phyloP scores from a whole-genome alignment of 2,797 vertebrate species.

The Tinamus major region DNA sequence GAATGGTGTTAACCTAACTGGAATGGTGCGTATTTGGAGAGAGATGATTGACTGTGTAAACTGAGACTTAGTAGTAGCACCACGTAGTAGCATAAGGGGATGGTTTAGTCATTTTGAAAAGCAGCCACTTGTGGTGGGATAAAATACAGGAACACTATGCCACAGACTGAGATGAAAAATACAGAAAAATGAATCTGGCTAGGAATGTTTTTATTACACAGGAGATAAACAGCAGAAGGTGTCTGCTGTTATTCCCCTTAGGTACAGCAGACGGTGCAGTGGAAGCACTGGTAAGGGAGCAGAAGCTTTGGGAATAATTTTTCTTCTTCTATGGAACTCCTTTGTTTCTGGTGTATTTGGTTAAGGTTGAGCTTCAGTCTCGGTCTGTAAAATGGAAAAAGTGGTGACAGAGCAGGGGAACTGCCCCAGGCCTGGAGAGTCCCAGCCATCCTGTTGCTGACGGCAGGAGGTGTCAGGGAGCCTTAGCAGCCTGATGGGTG shows the following conservation, averaged over 20 bases:
- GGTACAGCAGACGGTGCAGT: not conserved
- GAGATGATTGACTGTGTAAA: not conserved
- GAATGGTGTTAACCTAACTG: not conserved
- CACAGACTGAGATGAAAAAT: not conserved
- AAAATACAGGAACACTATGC: not conserved
- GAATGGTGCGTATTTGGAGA: not conserved
- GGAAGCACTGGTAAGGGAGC: rapidly evolving
- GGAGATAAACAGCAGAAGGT: not conserved
- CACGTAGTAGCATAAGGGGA: no score
- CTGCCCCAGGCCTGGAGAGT: not conserved
- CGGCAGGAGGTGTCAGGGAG: not conserved
- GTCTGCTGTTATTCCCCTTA: not conserved
- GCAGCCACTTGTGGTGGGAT: not conserved
- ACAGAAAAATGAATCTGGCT: not conserved
- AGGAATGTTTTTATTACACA: not conserved
- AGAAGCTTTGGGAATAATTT: not conserved
- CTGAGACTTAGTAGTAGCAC: rapidly evolving
- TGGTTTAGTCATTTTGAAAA: not conserved
- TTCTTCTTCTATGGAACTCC: not conserved
- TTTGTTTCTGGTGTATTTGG: not conserved
- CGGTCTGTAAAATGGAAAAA: not conserved
- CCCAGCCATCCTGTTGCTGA: rapidly evolving
- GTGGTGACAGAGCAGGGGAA: not conserved
- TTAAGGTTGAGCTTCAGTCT: not conserved
- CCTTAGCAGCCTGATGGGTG: not conserved